Percentiles rank a stretch among this genome's conserved stretches.
Evolutionary conservation across 2,113 vertebrate genomes (phyloP).

Genomic region (Austrofundulus limnaeus): DNA sequence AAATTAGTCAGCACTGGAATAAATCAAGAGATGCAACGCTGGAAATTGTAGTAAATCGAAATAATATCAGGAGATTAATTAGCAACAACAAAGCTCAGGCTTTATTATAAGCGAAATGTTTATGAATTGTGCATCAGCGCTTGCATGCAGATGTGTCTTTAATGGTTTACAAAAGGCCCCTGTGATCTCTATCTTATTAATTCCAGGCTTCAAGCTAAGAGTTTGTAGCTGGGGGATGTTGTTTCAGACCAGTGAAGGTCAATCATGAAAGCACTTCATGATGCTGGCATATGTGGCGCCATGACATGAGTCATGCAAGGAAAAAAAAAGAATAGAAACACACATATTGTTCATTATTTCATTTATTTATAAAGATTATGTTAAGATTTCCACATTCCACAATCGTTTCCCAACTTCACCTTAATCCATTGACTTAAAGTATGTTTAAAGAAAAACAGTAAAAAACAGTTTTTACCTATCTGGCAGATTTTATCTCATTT

Average conservation of each 20-base stretch:
- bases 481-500: constrained; percentile 23
- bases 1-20: not conserved
- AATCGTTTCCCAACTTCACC: not conserved
- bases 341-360: no score
- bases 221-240: not conserved
- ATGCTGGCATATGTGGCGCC: not conserved
- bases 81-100: not conserved
- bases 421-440: not conserved
- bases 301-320: not conserved
- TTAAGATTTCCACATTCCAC: not conserved
- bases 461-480: not conserved
- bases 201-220: not conserved
- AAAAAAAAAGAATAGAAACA: no score
- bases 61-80: not conserved
- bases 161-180: not conserved
- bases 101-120: not conserved
- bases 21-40: not conserved
- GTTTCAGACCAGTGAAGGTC: constrained; percentile 1
- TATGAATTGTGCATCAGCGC: not conserved
- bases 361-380: not conserved
- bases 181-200: not conserved
- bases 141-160: not conserved
- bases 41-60: not conserved
- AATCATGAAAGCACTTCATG: not conserved
- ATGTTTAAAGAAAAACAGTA: not conserved